Percentiles rank a stretch among this genome's conserved stretches.
phyloP scores from a whole-genome alignment of 2,888 invertebrate species.

The Drosophila paramelanica region DNA sequence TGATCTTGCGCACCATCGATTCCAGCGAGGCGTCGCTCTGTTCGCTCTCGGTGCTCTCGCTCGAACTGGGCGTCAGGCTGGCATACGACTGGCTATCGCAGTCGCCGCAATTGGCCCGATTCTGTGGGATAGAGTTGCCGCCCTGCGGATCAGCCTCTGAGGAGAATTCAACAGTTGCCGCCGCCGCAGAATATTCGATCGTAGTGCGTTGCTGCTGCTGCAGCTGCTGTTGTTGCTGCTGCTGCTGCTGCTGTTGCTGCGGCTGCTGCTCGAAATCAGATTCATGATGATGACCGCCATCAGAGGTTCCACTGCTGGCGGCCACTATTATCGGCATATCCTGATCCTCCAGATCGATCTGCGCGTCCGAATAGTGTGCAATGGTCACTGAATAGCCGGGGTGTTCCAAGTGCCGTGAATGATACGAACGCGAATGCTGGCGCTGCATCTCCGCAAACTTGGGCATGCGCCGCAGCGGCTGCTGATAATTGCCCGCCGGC shows the following conservation, averaged over 20 bases:
- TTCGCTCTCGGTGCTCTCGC: constrained; percentile 55
- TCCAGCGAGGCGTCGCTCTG: constrained; percentile 65
- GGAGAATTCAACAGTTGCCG: constrained; percentile 34
- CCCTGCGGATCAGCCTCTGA: constrained; percentile 51
- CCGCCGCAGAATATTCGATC: constrained; percentile 12
- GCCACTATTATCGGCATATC: constrained; percentile 16
- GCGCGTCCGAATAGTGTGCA: constrained; percentile 11
- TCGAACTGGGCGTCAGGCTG: constrained; percentile 47
- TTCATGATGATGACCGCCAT: constrained; percentile 50
- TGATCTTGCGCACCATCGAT: constrained; percentile 65
- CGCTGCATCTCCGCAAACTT: constrained; percentile 46
- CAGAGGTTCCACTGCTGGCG: constrained; percentile 51
- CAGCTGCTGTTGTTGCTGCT: too few species aligned
- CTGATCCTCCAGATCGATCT: constrained; percentile 8
- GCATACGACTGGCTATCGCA: constrained; percentile 48
- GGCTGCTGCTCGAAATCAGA: constrained; percentile 46
- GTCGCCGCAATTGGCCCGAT: constrained; percentile 38
- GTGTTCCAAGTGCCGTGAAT: constrained; percentile 48
- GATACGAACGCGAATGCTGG: constrained; percentile 59
- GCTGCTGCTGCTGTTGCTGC: too few species aligned
- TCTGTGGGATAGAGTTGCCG: constrained; percentile 3
- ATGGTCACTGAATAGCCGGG: constrained; percentile 7
- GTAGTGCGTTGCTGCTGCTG: constrained; percentile 19
- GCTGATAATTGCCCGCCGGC: constrained; percentile 18
- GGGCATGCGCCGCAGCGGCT: constrained; percentile 27